phyloP scores from a whole-genome alignment of 1,140 invertebrate species.

The Neodiprion fabricii region DNA sequence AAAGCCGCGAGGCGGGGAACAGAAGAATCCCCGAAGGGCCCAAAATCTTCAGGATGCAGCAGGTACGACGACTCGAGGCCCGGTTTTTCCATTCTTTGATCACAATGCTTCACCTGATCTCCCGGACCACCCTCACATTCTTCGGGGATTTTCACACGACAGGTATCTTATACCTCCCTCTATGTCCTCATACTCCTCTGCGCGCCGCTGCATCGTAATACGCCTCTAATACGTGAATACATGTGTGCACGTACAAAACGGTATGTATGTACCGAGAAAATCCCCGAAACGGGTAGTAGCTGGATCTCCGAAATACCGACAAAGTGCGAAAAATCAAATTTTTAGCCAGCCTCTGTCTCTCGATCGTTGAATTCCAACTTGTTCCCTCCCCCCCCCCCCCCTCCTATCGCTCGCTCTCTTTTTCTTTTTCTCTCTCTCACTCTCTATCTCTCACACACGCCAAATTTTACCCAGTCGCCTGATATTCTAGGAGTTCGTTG shows the following conservation, averaged over 20 bases:
- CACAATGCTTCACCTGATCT: conserved; percentile 55
- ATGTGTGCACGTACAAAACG: background rate
- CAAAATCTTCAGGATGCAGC: conserved; percentile 30
- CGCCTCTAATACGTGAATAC: background rate
- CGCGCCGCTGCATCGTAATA: background rate
- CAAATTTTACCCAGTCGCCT: background rate
- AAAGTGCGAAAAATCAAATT: background rate
- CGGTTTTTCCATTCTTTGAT: conserved; percentile 46
- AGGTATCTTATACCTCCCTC: conserved; percentile 26
- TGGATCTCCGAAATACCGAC: background rate
- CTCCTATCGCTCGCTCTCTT: too few species aligned
- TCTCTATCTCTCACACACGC: background rate
- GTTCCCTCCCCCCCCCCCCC: background rate
- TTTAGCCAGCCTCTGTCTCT: too few species aligned
- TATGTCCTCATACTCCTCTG: too few species aligned
- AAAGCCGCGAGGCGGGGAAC: background rate
- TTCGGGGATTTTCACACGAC: conserved; percentile 46
- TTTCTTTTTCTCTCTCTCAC: background rate
- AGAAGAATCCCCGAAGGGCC: background rate
- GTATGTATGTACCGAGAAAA: background rate
- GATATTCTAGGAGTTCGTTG: background rate
- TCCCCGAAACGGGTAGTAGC: background rate
- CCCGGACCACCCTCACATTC: conserved; percentile 46
- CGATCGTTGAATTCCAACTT: too few species aligned
- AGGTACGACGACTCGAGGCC: conserved; percentile 39